Percentiles rank a stretch among this genome's conserved stretches.
Evolutionary conservation across 2,797 vertebrate species (phyloP).

Genomic region (Microctenopoma stevenorrisi): DNA sequence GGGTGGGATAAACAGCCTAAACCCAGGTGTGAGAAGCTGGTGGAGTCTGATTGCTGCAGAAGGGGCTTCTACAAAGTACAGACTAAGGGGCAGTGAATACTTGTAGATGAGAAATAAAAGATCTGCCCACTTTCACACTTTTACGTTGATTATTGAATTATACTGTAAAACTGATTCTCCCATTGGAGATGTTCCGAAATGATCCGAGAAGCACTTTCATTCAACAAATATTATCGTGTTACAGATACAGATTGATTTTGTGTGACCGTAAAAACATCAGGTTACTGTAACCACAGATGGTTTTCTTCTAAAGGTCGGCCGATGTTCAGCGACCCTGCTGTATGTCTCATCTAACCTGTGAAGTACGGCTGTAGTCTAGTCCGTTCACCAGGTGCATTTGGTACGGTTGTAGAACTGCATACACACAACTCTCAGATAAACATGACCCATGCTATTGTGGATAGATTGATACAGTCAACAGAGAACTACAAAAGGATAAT

Average conservation of each 20-base stretch:
- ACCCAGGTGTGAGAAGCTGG: too few species aligned
- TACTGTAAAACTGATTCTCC: neutral
- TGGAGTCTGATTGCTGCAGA: too few species aligned
- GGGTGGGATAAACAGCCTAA: too few species aligned
- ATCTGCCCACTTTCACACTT: too few species aligned
- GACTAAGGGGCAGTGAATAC: too few species aligned
- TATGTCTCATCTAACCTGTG: neutral
- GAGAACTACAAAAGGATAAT: constrained; percentile 20
- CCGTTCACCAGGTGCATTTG: neutral
- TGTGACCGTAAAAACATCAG: neutral
- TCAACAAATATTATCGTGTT: neutral
- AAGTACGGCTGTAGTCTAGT: neutral
- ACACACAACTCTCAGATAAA: neutral
- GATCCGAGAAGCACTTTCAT: neutral
- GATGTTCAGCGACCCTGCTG: neutral
- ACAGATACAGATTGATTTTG: neutral
- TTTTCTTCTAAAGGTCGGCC: neutral
- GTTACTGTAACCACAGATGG: neutral
- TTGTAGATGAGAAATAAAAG: too few species aligned
- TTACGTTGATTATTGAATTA: too few species aligned
- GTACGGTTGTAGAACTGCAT: neutral
- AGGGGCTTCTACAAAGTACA: too few species aligned
- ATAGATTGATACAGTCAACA: constrained; percentile 14
- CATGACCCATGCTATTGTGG: neutral
- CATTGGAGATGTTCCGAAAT: neutral